phyloP scores from a whole-genome alignment of 2,888 invertebrate species.

The Erebia palarica region DNA sequence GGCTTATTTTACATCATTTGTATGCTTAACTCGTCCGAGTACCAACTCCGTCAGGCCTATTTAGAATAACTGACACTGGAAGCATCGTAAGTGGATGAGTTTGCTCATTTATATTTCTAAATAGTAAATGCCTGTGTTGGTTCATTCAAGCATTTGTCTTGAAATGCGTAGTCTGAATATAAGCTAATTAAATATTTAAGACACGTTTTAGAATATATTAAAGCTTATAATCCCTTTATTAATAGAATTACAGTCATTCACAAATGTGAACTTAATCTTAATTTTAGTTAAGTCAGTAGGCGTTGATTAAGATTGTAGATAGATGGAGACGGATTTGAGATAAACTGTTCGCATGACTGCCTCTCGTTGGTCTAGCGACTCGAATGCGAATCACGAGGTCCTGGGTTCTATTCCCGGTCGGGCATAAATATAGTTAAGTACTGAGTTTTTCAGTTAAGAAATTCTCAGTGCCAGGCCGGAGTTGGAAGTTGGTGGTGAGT shows the following conservation, averaged over 20 bases:
- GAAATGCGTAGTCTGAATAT: not conserved
- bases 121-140: conserved; percentile 1
- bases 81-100: conserved; percentile 34
- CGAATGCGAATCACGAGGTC: too few relatives aligned
- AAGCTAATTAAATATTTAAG: not conserved
- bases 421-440: too few relatives aligned
- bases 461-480: too few relatives aligned
- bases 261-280: too few relatives aligned
- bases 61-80: conserved; percentile 53
- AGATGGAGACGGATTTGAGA: too few relatives aligned
- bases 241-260: not conserved
- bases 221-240: not conserved
- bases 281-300: too few relatives aligned
- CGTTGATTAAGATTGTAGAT: not conserved
- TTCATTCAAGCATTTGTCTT: not conserved
- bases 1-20: conserved; percentile 45
- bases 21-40: conserved; percentile 48
- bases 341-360: too few relatives aligned
- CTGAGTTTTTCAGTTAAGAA: too few relatives aligned
- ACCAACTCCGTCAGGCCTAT: conserved; percentile 39
- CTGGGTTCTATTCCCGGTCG: too few relatives aligned
- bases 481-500: too few relatives aligned
- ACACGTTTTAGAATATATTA: not conserved
- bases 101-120: conserved; percentile 20
- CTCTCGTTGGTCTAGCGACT: too few relatives aligned